Percentiles rank a stretch among this genome's conserved stretches.
Conservation (phyloP, 30 jellyfish, hydroid and myxozoan species). For the Cassiopea xamachana region DNA sequence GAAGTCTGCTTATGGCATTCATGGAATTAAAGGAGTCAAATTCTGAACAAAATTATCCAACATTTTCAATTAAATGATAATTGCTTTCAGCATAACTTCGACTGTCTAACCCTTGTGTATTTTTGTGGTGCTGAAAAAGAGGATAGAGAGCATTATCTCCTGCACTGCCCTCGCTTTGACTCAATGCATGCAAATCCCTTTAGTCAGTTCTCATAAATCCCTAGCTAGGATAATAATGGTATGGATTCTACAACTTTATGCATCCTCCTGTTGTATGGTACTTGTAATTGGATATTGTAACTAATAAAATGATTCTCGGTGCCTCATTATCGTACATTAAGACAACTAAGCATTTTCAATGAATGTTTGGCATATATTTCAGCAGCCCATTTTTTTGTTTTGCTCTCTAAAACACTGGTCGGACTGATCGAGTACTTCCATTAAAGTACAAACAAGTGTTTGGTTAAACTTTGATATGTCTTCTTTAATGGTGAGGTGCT, state of each 20-base stretch:
- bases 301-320: neutral
- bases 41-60: neutral
- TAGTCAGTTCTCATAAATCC: neutral
- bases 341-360: neutral
- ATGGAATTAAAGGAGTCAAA: neutral
- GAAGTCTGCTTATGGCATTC: neutral
- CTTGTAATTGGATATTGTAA: neutral
- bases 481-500: too few relatives aligned
- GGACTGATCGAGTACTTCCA: neutral
- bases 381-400: neutral
- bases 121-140: neutral
- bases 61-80: neutral
- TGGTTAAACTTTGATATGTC: too few relatives aligned
- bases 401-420: neutral
- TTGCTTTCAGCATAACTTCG: neutral
- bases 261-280: neutral
- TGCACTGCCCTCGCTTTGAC: neutral
- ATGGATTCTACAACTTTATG: neutral
- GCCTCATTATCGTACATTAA: neutral
- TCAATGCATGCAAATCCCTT: neutral
- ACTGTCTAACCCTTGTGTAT: neutral
- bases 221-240: neutral
- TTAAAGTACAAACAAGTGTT: neutral
- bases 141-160: neutral
- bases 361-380: neutral